Evolutionary conservation across 2,113 vertebrate genomes (phyloP), one percentile per base, ranked within the genome.

Genomic region (Phocoena sinus): DNA sequence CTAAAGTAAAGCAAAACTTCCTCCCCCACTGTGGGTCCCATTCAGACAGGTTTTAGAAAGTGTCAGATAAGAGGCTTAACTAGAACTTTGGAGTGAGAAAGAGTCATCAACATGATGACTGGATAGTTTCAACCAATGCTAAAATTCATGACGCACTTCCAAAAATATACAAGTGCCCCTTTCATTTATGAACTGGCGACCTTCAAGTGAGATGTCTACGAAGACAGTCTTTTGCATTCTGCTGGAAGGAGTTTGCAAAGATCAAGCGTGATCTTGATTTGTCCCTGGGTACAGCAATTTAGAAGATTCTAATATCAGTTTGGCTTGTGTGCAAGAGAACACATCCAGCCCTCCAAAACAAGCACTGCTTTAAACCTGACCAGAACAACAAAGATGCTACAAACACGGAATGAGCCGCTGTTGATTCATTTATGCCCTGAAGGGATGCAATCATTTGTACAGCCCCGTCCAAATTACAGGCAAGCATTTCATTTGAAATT

Each of bases 201-300:
- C 53, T 76, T 79, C 41, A 85, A 87, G 63, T n/a, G 73, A 65
- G 91, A 95, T 81, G 77, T 68, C 92, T 89, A 62, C 90, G 96
- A 96, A 98, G 36, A 97, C 73, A 86, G 85, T 76, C 0, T 95
- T 97, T 97, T 90, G 47, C 89, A 77, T 96, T 92, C 73, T 96
- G 25, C 91, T 95, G 36, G 8, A 31, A 95, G 92, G 74, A 83
- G 68, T 92, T 89, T 97, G 20, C 74, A 73, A 65, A 79, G 56
- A 60, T 28, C 28, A 47, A 88, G 23, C 86, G 33, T 73, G 33
- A 86, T 94, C 97, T 14, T 26, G 2, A 90, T 97, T 97, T 92
- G 85, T 85, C 95, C 93, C 44, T 67, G n/a, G n/a, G 13, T 67
- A 68, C 10, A 56, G 36, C 50, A 38, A 38, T 68, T 81, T 89